A percentile compares a stretch with the other conserved stretches of the same genome.
Evolutionary conservation across 1,140 invertebrate genomes (phyloP).

Genomic region (Adelges cooleyi): DNA sequence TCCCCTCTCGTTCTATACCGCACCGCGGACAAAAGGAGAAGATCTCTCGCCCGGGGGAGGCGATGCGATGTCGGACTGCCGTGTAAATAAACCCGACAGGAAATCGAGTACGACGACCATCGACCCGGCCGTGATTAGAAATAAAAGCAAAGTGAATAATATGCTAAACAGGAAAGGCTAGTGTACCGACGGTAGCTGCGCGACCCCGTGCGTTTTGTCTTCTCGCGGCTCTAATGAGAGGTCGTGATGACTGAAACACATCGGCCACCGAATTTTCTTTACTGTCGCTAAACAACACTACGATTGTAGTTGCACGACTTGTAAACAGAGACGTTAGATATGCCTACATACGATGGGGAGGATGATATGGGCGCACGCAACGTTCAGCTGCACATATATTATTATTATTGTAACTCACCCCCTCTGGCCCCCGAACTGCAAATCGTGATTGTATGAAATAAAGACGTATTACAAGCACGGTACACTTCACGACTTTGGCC

Average conservation of each 20-base stretch:
- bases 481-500: constrained; percentile 17
- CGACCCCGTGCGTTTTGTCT: neutral
- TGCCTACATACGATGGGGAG: neutral
- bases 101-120: too few relatives aligned
- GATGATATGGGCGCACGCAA: neutral
- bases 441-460: constrained; percentile 26
- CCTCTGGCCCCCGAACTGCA: neutral
- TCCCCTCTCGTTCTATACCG: too few relatives aligned
- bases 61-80: too few relatives aligned
- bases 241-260: neutral
- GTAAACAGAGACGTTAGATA: neutral
- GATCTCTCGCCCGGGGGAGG: too few relatives aligned
- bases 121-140: too few relatives aligned
- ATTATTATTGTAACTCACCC: neutral
- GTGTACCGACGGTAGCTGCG: too few relatives aligned
- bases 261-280: neutral
- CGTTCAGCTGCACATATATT: neutral
- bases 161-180: too few relatives aligned
- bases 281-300: neutral
- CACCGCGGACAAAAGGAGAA: too few relatives aligned
- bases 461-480: constrained; percentile 15
- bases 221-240: neutral
- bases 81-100: too few relatives aligned
- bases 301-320: neutral
- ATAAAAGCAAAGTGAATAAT: too few relatives aligned